Percentiles rank a stretch among this genome's conserved stretches.
phyloP scores from a whole-genome alignment of 2,113 vertebrate genomes.

The Recurvirostra avosetta region DNA sequence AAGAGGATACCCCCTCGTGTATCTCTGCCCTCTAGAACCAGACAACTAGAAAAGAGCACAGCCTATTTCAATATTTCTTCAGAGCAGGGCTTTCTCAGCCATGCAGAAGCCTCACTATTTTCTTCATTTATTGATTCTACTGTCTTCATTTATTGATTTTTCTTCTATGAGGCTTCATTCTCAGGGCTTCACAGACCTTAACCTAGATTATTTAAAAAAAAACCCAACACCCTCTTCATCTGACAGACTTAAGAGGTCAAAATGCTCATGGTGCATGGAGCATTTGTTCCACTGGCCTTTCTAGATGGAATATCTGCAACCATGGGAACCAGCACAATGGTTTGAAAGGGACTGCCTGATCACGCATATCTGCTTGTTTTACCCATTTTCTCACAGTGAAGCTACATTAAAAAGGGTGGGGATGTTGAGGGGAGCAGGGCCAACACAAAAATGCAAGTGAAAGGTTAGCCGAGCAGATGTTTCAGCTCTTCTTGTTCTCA shows the following conservation, averaged over 20 bases:
- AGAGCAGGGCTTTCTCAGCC: background rate
- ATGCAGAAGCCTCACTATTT: background rate
- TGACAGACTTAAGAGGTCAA: background rate
- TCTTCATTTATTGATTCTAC: background rate
- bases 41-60: background rate
- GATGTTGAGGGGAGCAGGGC: background rate
- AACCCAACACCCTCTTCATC: background rate
- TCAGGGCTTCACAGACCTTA: background rate
- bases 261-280: background rate
- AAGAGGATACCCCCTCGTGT: background rate
- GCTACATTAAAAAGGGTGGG: background rate
- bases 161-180: background rate
- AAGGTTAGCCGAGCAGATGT: background rate
- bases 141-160: background rate
- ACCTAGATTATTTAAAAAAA: background rate
- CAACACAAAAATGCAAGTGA: background rate
- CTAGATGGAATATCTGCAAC: conserved; percentile 4
- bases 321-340: background rate
- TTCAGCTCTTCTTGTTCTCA: background rate
- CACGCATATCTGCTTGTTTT: background rate
- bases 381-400: background rate
- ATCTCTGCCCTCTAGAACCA: background rate
- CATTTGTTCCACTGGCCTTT: conserved; percentile 45
- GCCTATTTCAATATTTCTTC: background rate
- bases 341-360: background rate